phyloP scores from a whole-genome alignment of 1,140 invertebrate species.

The Cotesia chilonis region DNA sequence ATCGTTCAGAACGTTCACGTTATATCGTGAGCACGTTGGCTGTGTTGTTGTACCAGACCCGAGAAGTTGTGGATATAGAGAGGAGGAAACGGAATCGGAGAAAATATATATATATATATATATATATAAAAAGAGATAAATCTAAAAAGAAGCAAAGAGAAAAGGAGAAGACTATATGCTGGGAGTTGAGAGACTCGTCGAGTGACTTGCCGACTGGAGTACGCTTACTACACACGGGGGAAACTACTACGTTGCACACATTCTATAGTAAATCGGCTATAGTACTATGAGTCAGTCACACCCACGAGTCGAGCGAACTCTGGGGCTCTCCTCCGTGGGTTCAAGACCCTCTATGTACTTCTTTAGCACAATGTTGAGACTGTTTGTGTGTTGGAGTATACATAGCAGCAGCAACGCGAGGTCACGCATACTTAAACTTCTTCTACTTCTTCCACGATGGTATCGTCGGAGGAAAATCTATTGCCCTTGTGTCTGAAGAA shows the following conservation, averaged over 20 bases:
- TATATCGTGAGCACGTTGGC: not conserved
- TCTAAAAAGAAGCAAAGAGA: slow-evolving; percentile 13
- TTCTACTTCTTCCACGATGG: slow-evolving; percentile 7
- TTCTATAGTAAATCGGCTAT: slow-evolving; percentile 64
- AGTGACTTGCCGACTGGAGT: slow-evolving; percentile 23
- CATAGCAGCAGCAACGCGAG: slow-evolving; percentile 40
- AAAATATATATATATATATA: not conserved
- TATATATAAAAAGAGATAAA: not conserved
- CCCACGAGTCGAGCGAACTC: slow-evolving; percentile 52
- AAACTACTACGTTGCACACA: slow-evolving; percentile 50
- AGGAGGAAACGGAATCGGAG: not conserved
- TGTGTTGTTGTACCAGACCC: not conserved
- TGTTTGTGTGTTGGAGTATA: not conserved
- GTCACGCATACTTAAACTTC: slow-evolving; percentile 46
- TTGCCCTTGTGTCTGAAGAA: slow-evolving; percentile 47
- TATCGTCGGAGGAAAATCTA: slow-evolving; percentile 45
- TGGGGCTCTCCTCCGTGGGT: slow-evolving; percentile 45
- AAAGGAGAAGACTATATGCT: slow-evolving; percentile 10
- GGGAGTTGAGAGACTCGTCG: slow-evolving; percentile 24
- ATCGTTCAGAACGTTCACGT: slow-evolving; percentile 4
- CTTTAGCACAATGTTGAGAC: slow-evolving; percentile 33
- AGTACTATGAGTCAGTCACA: slow-evolving; percentile 66
- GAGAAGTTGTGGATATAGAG: not conserved
- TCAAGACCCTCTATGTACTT: slow-evolving; percentile 59
- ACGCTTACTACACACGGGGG: slow-evolving; percentile 35